phyloP scores from a whole-genome alignment of 2,888 invertebrate genomes.

The Ennomos erosarius region DNA sequence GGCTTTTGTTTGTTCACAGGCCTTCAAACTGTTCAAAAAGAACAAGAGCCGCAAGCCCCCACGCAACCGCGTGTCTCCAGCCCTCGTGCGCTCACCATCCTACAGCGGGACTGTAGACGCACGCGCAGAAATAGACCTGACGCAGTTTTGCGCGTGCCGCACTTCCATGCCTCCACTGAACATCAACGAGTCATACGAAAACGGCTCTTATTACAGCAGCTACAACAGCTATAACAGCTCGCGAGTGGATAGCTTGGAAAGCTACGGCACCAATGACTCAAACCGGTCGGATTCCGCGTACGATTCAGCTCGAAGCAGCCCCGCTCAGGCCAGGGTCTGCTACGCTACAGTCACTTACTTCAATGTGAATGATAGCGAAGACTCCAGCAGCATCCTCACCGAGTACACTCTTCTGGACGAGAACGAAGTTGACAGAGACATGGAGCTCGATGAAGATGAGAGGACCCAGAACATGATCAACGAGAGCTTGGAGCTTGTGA shows the following conservation, averaged over 20 bases:
- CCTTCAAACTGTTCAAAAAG: slow-evolving; percentile 78
- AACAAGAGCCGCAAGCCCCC: slow-evolving; percentile 65
- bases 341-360: slow-evolving; percentile 78
- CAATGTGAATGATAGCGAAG: slow-evolving; percentile 77
- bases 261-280: slow-evolving; percentile 61
- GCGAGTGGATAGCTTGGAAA: slow-evolving; percentile 63
- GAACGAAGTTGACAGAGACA: slow-evolving; percentile 53
- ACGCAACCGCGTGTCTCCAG: slow-evolving; percentile 73
- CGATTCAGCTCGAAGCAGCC: slow-evolving; percentile 73
- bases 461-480: slow-evolving; percentile 76
- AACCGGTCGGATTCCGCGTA: slow-evolving; percentile 77
- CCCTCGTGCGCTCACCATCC: slow-evolving; percentile 67
- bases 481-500: slow-evolving; percentile 75
- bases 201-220: slow-evolving; percentile 63
- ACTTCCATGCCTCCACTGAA: slow-evolving; percentile 62
- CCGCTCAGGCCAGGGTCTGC: slow-evolving; percentile 63
- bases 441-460: slow-evolving; percentile 56
- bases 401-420: slow-evolving; percentile 78
- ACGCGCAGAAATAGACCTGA: slow-evolving; percentile 71
- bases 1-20: slow-evolving; percentile 59
- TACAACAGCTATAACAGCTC: slow-evolving; percentile 72
- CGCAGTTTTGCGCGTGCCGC: slow-evolving; percentile 74
- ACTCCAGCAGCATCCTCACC: slow-evolving; percentile 76
- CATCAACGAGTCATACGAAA: slow-evolving; percentile 63
- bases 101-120: slow-evolving; percentile 79